Evolutionary conservation across 2,113 vertebrate species (phyloP).

Genomic region (Rutilus rutilus): DNA sequence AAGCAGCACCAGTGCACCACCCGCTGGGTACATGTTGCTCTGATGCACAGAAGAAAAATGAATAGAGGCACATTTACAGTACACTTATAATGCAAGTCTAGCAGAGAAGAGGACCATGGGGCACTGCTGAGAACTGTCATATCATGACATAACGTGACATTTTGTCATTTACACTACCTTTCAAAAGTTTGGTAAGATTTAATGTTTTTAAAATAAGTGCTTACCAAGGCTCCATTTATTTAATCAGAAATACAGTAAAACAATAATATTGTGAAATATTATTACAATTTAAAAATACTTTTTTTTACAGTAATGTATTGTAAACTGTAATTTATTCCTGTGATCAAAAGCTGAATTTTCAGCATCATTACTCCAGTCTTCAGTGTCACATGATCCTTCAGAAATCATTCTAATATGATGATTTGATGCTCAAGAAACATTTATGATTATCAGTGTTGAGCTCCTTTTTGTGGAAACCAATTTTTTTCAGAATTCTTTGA

Average conservation of each 20-base stretch:
- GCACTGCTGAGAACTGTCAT: neutral
- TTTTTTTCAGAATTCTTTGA: too few species aligned
- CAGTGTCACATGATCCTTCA: too few species aligned
- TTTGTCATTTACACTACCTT: neutral
- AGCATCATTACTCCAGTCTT: too few species aligned
- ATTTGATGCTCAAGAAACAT: too few species aligned
- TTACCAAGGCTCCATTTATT: neutral
- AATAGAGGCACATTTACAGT: neutral
- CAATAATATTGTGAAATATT: neutral
- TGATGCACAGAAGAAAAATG: neutral
- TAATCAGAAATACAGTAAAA: neutral
- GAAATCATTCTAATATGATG: too few species aligned
- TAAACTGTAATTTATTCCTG: too few species aligned
- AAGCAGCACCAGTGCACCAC: neutral
- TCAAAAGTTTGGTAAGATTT: neutral
- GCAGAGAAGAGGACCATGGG: neutral
- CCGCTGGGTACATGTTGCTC: neutral
- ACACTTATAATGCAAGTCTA: neutral
- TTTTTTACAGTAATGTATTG: too few species aligned
- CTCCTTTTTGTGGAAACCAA: too few species aligned
- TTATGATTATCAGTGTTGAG: too few species aligned
- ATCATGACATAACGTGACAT: neutral
- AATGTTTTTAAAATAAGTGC: neutral
- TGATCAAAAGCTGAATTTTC: too few species aligned
- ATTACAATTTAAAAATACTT: neutral